phyloP scores from a whole-genome alignment of 2,888 invertebrate genomes.

The Xestia sexstrigata region DNA sequence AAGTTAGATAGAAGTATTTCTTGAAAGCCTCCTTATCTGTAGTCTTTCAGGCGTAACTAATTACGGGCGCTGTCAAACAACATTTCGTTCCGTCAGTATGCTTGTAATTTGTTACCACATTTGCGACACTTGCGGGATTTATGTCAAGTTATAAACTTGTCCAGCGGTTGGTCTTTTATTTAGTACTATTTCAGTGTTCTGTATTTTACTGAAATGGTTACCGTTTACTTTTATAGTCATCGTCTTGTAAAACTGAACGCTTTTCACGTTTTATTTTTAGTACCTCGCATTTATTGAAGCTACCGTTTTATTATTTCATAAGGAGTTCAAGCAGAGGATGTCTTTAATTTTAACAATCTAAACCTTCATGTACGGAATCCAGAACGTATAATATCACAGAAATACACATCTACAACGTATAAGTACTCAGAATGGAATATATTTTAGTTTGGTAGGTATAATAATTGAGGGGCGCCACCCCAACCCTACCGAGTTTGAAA shows the following conservation, averaged over 20 bases:
- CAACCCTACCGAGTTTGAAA: conserved; percentile 85
- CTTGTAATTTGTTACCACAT: conserved; percentile 63
- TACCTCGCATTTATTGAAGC: conserved; percentile 52
- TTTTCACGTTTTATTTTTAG: conserved; percentile 63
- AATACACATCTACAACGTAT: conserved; percentile 69
- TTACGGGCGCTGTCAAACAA: conserved; percentile 61
- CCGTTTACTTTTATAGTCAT: conserved; percentile 64
- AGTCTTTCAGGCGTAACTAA: conserved; percentile 65
- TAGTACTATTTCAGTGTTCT: conserved; percentile 58
- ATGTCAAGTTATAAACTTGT: conserved; percentile 65
- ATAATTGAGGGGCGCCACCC: conserved; percentile 87
- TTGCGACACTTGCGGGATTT: conserved; percentile 66
- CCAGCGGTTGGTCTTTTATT: conserved; percentile 57
- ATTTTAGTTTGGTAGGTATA: conserved; percentile 85
- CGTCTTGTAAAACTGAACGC: conserved; percentile 64
- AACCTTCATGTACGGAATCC: conserved; percentile 15
- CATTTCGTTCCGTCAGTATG: conserved; percentile 56
- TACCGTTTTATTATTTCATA: conserved; percentile 55
- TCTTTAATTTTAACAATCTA: conserved; percentile 39
- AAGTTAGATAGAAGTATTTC: conserved; percentile 44
- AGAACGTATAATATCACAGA: conserved; percentile 52
- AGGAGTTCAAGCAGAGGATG: conserved; percentile 39
- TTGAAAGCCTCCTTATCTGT: conserved; percentile 62
- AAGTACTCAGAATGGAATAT: conserved; percentile 79
- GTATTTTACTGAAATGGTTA: conserved; percentile 62